A percentile compares a stretch with the other conserved stretches of the same genome.
Conservation (phyloP, 1,140 invertebrate species). For the Phocides pigmalion region DNA sequence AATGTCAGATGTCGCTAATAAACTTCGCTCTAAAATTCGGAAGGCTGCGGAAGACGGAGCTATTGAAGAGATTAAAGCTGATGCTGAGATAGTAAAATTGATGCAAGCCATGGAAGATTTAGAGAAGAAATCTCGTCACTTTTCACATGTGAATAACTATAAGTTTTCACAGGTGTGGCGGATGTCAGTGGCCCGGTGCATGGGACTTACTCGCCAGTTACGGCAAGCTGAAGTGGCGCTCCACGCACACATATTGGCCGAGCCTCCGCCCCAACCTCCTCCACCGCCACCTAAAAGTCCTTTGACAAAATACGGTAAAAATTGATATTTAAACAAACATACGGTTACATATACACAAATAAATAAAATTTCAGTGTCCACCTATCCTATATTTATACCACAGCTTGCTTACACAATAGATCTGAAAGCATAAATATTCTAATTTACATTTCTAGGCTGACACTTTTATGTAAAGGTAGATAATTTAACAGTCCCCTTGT, state of each 20-base stretch:
- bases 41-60: conserved; percentile 84
- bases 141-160: conserved; percentile 81
- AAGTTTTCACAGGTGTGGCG: conserved; percentile 78
- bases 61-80: conserved; percentile 84
- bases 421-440: too few relatives aligned
- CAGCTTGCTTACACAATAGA: too few relatives aligned
- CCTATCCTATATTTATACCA: too few relatives aligned
- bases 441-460: too few relatives aligned
- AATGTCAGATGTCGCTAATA: conserved; percentile 88
- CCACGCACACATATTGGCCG: conserved; percentile 69
- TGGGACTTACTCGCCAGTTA: conserved; percentile 45
- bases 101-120: conserved; percentile 87
- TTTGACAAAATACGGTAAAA: conserved; percentile 60
- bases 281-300: conserved; percentile 60
- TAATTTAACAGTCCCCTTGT: too few relatives aligned
- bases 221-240: conserved; percentile 61
- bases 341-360: too few relatives aligned
- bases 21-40: conserved; percentile 86
- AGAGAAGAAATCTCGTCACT: conserved; percentile 87
- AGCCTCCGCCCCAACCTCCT: conserved; percentile 64
- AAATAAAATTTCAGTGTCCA: too few relatives aligned
- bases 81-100: conserved; percentile 86
- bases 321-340: too few relatives aligned
- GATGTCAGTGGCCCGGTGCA: conserved; percentile 59
- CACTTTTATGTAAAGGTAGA: too few relatives aligned